phyloP scores from a whole-genome alignment of 2,113 vertebrate species.

The Zosterops hypoxanthus region DNA sequence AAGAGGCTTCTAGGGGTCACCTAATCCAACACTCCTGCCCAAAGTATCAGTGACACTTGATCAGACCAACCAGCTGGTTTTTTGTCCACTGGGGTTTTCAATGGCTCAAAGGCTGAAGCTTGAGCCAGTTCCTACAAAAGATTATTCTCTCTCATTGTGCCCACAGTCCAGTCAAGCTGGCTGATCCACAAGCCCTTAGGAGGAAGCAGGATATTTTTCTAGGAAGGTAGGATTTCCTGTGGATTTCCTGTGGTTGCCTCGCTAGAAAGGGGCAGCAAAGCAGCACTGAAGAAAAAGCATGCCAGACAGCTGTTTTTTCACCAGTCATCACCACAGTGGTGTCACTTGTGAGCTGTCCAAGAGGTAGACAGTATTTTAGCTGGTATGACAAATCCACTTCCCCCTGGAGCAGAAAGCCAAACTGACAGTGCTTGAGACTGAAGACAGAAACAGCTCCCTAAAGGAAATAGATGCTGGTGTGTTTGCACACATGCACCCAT shows the following conservation, averaged over 20 bases:
- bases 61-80: neutral
- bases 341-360: neutral
- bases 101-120: neutral
- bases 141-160: neutral
- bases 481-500: neutral
- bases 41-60: neutral
- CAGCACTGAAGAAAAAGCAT: neutral
- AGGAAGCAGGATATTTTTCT: constrained; percentile 56
- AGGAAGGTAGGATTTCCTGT: constrained; percentile 45
- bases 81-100: neutral
- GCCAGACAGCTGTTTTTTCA: neutral
- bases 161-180: neutral
- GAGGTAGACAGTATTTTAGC: neutral
- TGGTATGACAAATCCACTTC: neutral
- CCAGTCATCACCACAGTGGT: accelerated
- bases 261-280: neutral
- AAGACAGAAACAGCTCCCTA: neutral
- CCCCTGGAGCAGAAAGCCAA: neutral
- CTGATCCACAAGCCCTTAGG: neutral
- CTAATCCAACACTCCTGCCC: neutral
- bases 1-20: neutral
- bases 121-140: neutral
- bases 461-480: neutral
- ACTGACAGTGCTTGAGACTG: neutral
- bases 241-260: neutral